Conservation (phyloP, 2,797 vertebrate species). For the Antennarius maculatus region DNA sequence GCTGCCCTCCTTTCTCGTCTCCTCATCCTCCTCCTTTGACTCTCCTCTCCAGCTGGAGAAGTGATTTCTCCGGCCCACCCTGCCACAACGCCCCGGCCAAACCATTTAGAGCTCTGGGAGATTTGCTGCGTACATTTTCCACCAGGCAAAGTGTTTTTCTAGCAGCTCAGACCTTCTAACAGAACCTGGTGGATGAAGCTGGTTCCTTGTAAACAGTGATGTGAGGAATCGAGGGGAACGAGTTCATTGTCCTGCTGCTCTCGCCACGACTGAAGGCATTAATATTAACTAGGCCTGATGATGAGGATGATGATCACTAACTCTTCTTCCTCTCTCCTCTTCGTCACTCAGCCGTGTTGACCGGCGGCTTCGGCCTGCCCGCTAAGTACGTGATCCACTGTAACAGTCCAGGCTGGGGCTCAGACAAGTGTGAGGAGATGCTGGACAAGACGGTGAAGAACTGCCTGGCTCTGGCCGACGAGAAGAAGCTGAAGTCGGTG, state of each 20-base stretch:
- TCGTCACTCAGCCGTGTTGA: slow-evolving; percentile 84
- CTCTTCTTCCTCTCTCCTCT: not conserved
- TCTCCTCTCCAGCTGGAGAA: slow-evolving; percentile 42
- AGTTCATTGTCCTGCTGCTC: slow-evolving; percentile 10
- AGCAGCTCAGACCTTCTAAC: slow-evolving; percentile 31
- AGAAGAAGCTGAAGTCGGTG: slow-evolving; percentile 97
- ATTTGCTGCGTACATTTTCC: slow-evolving; percentile 45
- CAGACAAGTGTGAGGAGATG: slow-evolving; percentile 94
- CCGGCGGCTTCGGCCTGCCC: slow-evolving; percentile 89
- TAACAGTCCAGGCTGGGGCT: slow-evolving; percentile 95
- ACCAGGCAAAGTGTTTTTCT: slow-evolving; percentile 49
- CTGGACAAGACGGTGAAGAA: slow-evolving; percentile 98
- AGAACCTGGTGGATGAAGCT: slow-evolving; percentile 22
- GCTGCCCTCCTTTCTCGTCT: not conserved
- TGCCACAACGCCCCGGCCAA: slow-evolving; percentile 15
- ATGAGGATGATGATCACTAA: too few relatives aligned
- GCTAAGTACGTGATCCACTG: slow-evolving; percentile 99
- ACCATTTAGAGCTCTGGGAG: slow-evolving; percentile 43
- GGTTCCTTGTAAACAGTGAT: slow-evolving; percentile 2
- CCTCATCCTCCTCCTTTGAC: too few relatives aligned
- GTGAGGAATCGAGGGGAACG: slow-evolving; percentile 11
- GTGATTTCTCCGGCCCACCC: slow-evolving; percentile 39
- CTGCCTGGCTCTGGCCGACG: slow-evolving; percentile 96
- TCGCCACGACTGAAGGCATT: not conserved
- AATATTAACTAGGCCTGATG: not conserved